Base-by-base conservation (phyloP, 2,113 vertebrate genomes). In the Anseranas semipalmata region DNA sequence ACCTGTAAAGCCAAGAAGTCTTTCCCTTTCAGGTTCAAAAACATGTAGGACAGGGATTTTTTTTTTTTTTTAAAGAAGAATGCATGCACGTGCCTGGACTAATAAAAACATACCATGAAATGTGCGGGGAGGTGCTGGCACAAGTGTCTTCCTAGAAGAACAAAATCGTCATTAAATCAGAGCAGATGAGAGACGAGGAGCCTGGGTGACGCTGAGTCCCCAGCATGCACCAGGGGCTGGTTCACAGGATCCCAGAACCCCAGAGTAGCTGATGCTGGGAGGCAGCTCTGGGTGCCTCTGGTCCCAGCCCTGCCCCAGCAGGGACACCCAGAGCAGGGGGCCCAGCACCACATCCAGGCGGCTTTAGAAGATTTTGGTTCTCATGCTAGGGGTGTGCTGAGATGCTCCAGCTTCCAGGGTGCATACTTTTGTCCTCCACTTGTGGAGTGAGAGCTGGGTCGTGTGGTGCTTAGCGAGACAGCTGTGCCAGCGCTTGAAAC, bases 81-180 rank as follows among this genome's bases (percentile, higher is more conserved):
- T 9, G 33, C 81, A 24, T 20, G 52, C 68, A 60, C 0, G 3
- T 90, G 65, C 77, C 39, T 1, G 0, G 30, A 70, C 78, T 94
- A 96, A 93, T 91, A 89, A 95, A 96, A 93, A 65, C 68, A 85
- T 28, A 60, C 15, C 0, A 3, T 66, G 62, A 77, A 86, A 92
- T 65, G 55, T 5, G 12, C 0, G 4, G 65, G 70, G n/a, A 74
- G 53, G 74, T 85, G 81, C 66, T 77, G 83, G 24, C 37, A 41
- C 45, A 56, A 76, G 37, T 7, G 33, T 73, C 70, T 80, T 83
- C 84, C 56, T 95, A 80, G 58, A 85, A 93, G 85, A 84, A 92
- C 53, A 84, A 65, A 65, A 28, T 37, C 58, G 39, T 85, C 27
- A 70, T 89, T 88, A 88, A 74, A 71, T 59, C 72, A 73, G 72